Base-by-base conservation (phyloP, 2,113 vertebrate species). In the Poicephalus meyeri region DNA sequence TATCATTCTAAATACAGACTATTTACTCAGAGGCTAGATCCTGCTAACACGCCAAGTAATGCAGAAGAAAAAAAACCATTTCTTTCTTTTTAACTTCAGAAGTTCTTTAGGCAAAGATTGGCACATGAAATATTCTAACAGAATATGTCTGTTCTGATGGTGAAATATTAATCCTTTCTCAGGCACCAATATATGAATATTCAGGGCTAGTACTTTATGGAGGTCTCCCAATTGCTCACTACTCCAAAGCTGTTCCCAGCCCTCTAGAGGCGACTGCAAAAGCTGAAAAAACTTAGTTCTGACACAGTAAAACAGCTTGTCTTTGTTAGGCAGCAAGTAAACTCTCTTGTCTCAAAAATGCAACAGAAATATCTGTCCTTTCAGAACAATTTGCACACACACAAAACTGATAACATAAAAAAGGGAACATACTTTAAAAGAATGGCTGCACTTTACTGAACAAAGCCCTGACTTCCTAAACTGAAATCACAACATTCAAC, bases 401-500 rank as follows among this genome's bases (percentile, higher is more conserved):
- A 47, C 17, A 24, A 35, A 65, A 84, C 52, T 21, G 23, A 4
- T 69, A 89, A 64, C 37, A 64, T 58, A 52, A 53, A 88, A 83
- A 92, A 93, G 28, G n/a, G 76, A 97, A 83, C 61, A 23, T 13
- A 2, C 89, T 93, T 86, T 61, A 41, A 82, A 96, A 58, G 69
- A 95, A 91, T 39, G 60, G 61, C 56, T 95, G 85, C 86, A 90
- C 33, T 35, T 80, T 86, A 83, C 74, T 87, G 88, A 97, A 85
- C 37, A 56, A 96, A 88, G 50, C 64, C 61, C 71, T 60, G 33
- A 72, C 61, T 97, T 95, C 61, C 25, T 35, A 96, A 97, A 91
- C 80, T 83, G 39, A 95, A 97, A 92, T 89, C 95, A 95, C 88
- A 92, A 79, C 94, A 68, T 44, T 82, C 89, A 65, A 78, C 4